Base-by-base conservation (phyloP, 2,797 vertebrate species). In the Darevskia mixta region DNA sequence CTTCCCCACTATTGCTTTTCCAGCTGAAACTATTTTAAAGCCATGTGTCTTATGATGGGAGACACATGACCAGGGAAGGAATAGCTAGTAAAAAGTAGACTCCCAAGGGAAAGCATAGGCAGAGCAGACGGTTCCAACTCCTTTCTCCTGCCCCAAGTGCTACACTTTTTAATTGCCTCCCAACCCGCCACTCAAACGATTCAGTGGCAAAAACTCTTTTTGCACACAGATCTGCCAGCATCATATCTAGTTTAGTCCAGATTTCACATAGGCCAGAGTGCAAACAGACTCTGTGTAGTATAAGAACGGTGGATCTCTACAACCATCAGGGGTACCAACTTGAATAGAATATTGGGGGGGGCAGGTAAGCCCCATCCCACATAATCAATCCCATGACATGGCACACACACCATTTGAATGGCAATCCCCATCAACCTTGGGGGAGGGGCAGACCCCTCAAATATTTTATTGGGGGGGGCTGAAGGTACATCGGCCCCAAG, bases 281-380 rank as follows among this genome's bases (percentile, higher is more conserved):
- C 32, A 55, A 35, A 69, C 32, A 35, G 69, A 35, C 41, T 13
- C 8, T 0, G 0, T 20, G 0, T 25, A 1, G 35, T 0, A 29
- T 43, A n/a, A 69, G 2, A 0, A 25, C 41, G 66, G 32, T 38
- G 18, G 72, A 76, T 55, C 49, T 55, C 13, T 15, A 55, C 49
- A 55, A 15, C 49, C 49, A 4, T 55, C 49, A 55, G 49, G 49
- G 49, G 49, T 55, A 55, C 49, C 11, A 55, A 55, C 13, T 55
- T 55, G 49, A 55, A 55, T 55, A 55, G 4, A 55, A 55, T 55
- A 55, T 49, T 43, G 41, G 49, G 49, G 13, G 49, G 49, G 13
- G 3, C 49, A 55, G 13, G 49, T 55, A 55, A 55, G 49, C 49
- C 13, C 49, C 13, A 55, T 55, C 49, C 49, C 13, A 3, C 13